Percentiles rank a stretch among this genome's conserved stretches.
These are phyloP conservation scores for Colletes collaris DNA, from an alignment of 2,888 invertebrate species.

Conservation along the genomic window DNA sequence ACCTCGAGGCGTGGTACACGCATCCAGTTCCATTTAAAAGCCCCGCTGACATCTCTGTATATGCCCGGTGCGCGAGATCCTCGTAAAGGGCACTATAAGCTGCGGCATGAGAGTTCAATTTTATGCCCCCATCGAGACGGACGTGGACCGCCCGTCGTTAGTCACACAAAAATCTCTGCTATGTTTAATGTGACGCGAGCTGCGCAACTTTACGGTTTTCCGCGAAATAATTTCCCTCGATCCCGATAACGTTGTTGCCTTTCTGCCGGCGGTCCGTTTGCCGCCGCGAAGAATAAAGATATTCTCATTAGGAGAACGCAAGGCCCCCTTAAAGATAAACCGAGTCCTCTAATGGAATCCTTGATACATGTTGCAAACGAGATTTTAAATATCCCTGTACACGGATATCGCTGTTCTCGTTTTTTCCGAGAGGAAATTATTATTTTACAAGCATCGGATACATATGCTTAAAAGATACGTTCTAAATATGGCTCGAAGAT, in stretches of 20 bases:
- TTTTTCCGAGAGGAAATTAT: no score
- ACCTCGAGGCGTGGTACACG: conserved; percentile 57
- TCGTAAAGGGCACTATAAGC: conserved; percentile 63
- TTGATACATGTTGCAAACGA: not conserved
- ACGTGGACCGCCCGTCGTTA: conserved; percentile 62
- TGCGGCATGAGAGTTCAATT: conserved; percentile 60
- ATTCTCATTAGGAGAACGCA: conserved; percentile 18
- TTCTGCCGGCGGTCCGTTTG: conserved; percentile 14
- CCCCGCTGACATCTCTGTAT: conserved; percentile 69
- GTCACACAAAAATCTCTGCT: conserved; percentile 55
- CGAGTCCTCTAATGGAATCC: not conserved
- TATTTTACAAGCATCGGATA: no score
- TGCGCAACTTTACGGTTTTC: conserved; percentile 45
- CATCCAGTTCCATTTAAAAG: conserved; percentile 52
- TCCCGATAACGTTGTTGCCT: conserved; percentile 51
- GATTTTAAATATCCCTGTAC: not conserved
- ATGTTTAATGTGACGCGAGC: conserved; percentile 32
- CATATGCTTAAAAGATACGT: no score
- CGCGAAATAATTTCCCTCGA: conserved; percentile 38
- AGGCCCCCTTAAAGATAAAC: not conserved
- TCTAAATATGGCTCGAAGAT: no score
- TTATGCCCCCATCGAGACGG: conserved; percentile 52
- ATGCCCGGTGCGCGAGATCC: conserved; percentile 46
- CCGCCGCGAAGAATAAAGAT: conserved; percentile 20
- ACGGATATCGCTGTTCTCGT: no score